Percentiles rank a stretch among this genome's conserved stretches.
These are phyloP conservation scores for Girardinichthys multiradiatus DNA, from an alignment of 2,113 vertebrate species.

Conservation along the genomic window DNA sequence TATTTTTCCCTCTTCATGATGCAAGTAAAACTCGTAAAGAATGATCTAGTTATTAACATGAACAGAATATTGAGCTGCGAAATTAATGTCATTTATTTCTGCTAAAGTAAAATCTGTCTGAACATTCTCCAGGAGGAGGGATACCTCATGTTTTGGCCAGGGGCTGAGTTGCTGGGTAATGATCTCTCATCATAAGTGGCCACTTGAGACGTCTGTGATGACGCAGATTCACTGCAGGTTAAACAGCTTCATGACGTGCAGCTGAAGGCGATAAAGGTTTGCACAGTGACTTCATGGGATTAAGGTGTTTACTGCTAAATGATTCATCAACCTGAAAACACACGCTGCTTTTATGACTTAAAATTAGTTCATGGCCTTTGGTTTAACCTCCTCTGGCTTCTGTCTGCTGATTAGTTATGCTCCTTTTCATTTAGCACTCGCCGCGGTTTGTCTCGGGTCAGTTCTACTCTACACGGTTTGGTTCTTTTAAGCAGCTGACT, in stretches of 20 bases:
- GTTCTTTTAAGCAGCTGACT: too few species aligned
- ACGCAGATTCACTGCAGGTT: background rate
- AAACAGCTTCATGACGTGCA: background rate
- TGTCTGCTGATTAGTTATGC: background rate
- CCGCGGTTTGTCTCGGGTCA: too few species aligned
- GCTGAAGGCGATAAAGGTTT: background rate
- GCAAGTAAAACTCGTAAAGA: background rate
- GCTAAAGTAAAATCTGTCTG: too few species aligned
- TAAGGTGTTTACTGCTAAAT: background rate
- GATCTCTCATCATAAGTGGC: background rate
- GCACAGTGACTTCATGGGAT: constrained; percentile 5
- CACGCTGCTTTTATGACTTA: background rate
- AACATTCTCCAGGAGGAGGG: too few species aligned
- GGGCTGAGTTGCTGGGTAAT: background rate
- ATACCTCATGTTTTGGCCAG: background rate
- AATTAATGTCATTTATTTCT: too few species aligned
- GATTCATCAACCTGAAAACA: constrained; percentile 8
- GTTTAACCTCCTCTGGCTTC: background rate
- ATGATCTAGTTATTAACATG: background rate
- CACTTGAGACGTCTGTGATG: background rate
- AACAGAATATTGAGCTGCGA: too few species aligned
- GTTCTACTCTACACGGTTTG: too few species aligned
- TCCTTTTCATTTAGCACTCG: too few species aligned
- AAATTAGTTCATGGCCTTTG: background rate
- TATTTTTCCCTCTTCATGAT: background rate